phyloP scores from a whole-genome alignment of 2,797 vertebrate species.

The Onychomys arenicola region DNA sequence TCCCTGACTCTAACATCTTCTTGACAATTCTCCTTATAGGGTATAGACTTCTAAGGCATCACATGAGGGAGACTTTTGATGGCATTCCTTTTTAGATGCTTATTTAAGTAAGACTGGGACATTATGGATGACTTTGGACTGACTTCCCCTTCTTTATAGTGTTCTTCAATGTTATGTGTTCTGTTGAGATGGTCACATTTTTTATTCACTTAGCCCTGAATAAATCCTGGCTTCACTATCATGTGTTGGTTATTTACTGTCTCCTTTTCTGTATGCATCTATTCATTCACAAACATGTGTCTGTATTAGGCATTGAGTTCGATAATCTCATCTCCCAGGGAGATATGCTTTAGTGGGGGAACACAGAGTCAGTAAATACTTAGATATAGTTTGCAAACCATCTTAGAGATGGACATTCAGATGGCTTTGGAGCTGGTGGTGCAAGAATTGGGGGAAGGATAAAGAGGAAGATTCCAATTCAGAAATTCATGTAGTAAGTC shows the following conservation, averaged over 20 bases:
- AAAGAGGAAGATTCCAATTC: neutral
- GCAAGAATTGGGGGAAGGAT: neutral
- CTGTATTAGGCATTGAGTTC: neutral
- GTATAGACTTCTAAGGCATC: neutral
- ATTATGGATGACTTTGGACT: neutral
- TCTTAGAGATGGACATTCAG: neutral
- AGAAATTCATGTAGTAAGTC: neutral
- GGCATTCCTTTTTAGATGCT: neutral
- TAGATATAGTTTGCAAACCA: neutral
- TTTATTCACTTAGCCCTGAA: neutral
- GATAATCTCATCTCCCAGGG: neutral
- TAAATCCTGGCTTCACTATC: neutral
- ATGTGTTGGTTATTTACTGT: neutral
- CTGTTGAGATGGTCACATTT: neutral
- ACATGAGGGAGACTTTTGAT: neutral
- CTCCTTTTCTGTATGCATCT: neutral
- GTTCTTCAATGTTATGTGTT: neutral
- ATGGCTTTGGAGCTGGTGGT: neutral
- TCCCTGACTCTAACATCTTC: neutral
- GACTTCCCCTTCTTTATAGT: neutral
- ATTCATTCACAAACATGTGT: slow-evolving; percentile 20
- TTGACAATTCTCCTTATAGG: neutral
- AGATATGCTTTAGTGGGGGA: neutral
- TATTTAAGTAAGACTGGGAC: slow-evolving; percentile 1
- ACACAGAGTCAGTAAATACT: neutral